Base-by-base conservation (phyloP, 2,888 invertebrate genomes). In the Scaptomyza flava region DNA sequence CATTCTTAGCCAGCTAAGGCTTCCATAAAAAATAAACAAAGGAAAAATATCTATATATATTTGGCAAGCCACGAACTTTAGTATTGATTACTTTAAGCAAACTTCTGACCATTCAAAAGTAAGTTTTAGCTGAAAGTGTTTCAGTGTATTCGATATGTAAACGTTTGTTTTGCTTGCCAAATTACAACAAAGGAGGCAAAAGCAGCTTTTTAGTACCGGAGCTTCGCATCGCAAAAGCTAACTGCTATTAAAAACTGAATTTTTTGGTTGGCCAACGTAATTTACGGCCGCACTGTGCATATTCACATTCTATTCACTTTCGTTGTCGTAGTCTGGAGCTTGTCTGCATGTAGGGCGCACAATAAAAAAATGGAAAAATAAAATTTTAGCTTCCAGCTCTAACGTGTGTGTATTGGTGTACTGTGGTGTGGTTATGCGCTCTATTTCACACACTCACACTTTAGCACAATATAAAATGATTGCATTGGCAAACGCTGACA, bases 401-500 rank as follows among this genome's bases (percentile, higher is more conserved):
- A 50, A n/a, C 6, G 38, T 64, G 69, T 57, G 38, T 64, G 69
- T 57, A 81, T 87, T 76, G 82, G 70, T 85, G 76, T 69, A 76
- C 79, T 60, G 54, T 68, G 61, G 65, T 82, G 72, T 67, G 81
- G 87, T 69, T 86, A 63, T 76, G 53, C 56, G 70, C 84, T 70
- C 81, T 68, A 77, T 87, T 77, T 72, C 73, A 70, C 57, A 45
- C 56, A 51, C 41, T 33, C 41, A 50, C 52, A 42, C 56, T 46
- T 33, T 23, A 9, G 14, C 38, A 69, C 68, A 76, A 78, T 89
- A 76, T 17, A 81, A 89, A 85, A 77, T 85, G 89, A 89, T 89
- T 89, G 84, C 88, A 85, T 72, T 85, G 84, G 74, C 74, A 77
- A 64, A 72, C 51, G 66, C 68, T 89, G 87, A 78, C 87, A 81